Conservation (phyloP, 2,797 vertebrate species). For the Jordanella pulchra region DNA sequence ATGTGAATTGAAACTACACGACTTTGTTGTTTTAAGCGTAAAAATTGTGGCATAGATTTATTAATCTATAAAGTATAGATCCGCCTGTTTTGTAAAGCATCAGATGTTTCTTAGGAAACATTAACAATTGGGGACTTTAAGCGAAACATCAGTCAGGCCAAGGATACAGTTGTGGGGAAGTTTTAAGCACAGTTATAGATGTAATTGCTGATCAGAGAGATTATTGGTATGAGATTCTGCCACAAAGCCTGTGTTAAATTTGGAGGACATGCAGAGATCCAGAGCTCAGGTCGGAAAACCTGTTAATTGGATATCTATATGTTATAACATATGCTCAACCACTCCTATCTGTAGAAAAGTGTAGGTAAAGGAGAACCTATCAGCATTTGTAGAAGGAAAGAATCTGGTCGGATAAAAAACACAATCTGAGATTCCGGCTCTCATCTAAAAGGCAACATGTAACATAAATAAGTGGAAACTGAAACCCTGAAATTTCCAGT, state of each 20-base stretch:
- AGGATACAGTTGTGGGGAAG: background rate
- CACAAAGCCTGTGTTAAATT: background rate
- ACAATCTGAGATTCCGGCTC: no score
- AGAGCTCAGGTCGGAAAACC: background rate
- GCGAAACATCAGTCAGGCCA: no score
- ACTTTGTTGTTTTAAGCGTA: background rate
- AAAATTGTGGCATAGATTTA: background rate
- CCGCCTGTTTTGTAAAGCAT: background rate
- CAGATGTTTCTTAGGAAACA: no score
- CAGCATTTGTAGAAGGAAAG: background rate
- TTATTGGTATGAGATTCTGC: background rate
- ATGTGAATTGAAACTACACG: background rate
- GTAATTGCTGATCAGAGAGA: background rate
- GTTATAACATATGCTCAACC: background rate
- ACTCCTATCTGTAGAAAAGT: background rate
- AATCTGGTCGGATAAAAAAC: no score
- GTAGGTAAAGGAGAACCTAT: no score
- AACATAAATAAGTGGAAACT: no score
- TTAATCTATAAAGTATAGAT: background rate
- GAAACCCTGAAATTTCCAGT: background rate
- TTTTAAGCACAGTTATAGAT: background rate
- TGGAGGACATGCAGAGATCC: background rate
- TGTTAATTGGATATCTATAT: background rate
- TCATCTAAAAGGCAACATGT: no score
- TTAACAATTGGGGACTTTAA: background rate